phyloP scores from a whole-genome alignment of 2,888 invertebrate species.

The Pyrochroa serraticornis region DNA sequence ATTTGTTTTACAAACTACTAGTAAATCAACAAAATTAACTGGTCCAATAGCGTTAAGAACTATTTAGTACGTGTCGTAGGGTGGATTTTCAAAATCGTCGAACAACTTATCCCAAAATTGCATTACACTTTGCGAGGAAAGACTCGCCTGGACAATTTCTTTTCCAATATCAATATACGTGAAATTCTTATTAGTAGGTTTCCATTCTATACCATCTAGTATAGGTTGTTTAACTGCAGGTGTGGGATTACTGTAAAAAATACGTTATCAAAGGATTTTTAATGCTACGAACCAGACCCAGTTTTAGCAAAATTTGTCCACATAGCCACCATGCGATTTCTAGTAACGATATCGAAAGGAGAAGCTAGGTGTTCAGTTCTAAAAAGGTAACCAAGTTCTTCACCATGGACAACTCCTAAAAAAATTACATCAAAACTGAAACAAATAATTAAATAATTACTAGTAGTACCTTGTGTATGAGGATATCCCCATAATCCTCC shows the following conservation, averaged over 20 bases:
- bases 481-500: constrained; percentile 34
- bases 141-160: constrained; percentile 18
- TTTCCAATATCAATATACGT: constrained; percentile 34
- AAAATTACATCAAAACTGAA: constrained; percentile 2
- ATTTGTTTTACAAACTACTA: no score
- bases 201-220: constrained; percentile 29
- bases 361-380: constrained; percentile 27
- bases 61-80: constrained; percentile 36
- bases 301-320: constrained; percentile 47
- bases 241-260: constrained; percentile 36
- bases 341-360: constrained; percentile 31
- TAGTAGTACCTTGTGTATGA: constrained; percentile 24
- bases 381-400: constrained; percentile 38
- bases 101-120: constrained; percentile 37
- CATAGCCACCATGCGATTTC: constrained; percentile 35
- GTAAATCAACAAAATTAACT: no score
- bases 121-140: constrained; percentile 29
- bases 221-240: constrained; percentile 25
- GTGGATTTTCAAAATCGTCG: constrained; percentile 29
- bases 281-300: constrained; percentile 28
- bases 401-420: constrained; percentile 37
- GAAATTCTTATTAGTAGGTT: constrained; percentile 13
- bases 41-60: no score
- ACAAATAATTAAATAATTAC: neutral
- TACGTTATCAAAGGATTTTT: neutral